Evolutionary conservation across 1,140 invertebrate species (phyloP), one percentile per base, ranked within the genome.

Genomic region (Harpegnathos saltator): DNA sequence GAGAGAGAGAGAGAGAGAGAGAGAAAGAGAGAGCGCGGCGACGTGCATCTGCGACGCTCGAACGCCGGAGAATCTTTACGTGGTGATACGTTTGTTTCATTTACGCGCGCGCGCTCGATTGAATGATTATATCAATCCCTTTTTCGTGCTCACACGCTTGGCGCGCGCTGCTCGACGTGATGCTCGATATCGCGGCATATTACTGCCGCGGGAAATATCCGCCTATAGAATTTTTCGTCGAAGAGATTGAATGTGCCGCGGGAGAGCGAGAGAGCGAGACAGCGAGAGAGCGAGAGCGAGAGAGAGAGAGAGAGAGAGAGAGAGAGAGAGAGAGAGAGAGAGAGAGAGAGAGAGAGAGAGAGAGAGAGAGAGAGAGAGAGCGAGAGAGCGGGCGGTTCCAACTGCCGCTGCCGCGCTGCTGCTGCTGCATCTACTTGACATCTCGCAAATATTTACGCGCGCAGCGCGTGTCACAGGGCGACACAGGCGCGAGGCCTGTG

Each of bases 361-460:
- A n/a, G n/a, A n/a, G n/a, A n/a, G n/a, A n/a, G n/a, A n/a, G n/a
- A n/a, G n/a, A n/a, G n/a, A n/a, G n/a, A n/a, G n/a, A n/a, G n/a
- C n/a, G n/a, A n/a, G n/a, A n/a, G n/a, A n/a, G n/a, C n/a, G n/a
- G n/a, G n/a, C n/a, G n/a, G n/a, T n/a, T n/a, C n/a, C n/a, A n/a
- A n/a, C n/a, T n/a, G n/a, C n/a, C n/a, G n/a, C n/a, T n/a, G n/a
- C n/a, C n/a, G n/a, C n/a, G n/a, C n/a, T n/a, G n/a, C n/a, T n/a
- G n/a, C n/a, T n/a, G 44, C 44, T 44, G 62, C 15, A 17, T 77
- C 26, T 77, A 54, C 48, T 77, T 77, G 74, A 77, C 48, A 38
- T 17, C n/a, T n/a, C 38, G 62, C 29, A 52, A 77, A 77, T 77
- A 77, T 77, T 77, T 77, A 56, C 29, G 50, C 24, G 24, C 58